phyloP scores from a whole-genome alignment of 2,888 invertebrate species.

The Pemphredon lugubris region DNA sequence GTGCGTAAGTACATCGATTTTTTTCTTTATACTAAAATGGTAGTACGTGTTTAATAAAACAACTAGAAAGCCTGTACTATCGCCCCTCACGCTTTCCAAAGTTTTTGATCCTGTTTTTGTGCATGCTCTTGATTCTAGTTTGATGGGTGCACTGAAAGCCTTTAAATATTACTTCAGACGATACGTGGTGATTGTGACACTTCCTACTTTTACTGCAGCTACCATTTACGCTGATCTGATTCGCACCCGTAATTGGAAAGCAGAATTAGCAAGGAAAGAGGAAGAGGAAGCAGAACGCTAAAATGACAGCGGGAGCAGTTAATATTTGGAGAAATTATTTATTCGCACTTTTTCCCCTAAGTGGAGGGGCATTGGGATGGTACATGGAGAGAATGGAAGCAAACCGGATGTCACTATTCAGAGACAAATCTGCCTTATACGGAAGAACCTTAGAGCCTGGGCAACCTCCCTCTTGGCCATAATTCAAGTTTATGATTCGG shows the following conservation, averaged over 20 bases:
- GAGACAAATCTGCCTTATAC: conserved; percentile 91
- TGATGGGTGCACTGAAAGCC: conserved; percentile 64
- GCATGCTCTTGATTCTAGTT: conserved; percentile 55
- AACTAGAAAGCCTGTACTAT: too few relatives aligned
- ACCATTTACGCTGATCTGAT: conserved; percentile 88
- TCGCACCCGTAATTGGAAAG: conserved; percentile 89
- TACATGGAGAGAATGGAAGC: conserved; percentile 87
- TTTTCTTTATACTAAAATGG: too few relatives aligned
- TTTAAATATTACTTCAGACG: conserved; percentile 82
- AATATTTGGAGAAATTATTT: conserved; percentile 79
- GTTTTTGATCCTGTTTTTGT: background rate
- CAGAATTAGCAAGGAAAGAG: conserved; percentile 66
- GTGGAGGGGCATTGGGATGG: conserved; percentile 85
- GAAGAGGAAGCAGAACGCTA: conserved; percentile 46
- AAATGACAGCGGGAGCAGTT: conserved; percentile 25
- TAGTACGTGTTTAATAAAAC: too few relatives aligned
- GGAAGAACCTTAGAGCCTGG: conserved; percentile 86
- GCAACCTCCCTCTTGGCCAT: conserved; percentile 89
- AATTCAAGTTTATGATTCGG: too few relatives aligned
- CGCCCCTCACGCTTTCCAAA: too few relatives aligned
- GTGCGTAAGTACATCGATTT: too few relatives aligned
- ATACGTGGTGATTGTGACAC: conserved; percentile 86
- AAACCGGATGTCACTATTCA: conserved; percentile 86
- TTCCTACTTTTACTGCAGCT: conserved; percentile 84
- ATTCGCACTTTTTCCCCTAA: conserved; percentile 82